Evolutionary conservation across 2,113 vertebrate genomes (phyloP).

Genomic region (Rostratula benghalensis): DNA sequence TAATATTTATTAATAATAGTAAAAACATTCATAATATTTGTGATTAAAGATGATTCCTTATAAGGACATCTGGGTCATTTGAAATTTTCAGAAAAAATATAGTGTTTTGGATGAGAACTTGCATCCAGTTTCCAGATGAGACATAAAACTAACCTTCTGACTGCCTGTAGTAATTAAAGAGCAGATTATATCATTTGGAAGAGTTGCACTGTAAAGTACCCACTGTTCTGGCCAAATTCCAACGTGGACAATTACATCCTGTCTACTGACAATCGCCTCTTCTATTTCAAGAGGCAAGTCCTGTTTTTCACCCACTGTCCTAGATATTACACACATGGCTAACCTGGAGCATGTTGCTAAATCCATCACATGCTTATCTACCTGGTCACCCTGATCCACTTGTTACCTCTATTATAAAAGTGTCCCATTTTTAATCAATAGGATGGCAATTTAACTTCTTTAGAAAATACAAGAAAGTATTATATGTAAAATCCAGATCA

Average conservation of each 20-base stretch:
- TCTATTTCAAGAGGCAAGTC: neutral
- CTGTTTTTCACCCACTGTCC: neutral
- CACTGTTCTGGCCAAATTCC: neutral
- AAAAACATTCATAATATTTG: neutral
- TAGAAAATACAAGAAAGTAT: neutral
- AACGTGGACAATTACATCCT: neutral
- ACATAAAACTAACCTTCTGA: neutral
- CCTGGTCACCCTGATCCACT: neutral
- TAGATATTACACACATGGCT: neutral
- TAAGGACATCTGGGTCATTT: neutral
- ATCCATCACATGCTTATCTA: slow-evolving; percentile 41
- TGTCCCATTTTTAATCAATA: neutral
- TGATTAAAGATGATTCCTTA: neutral
- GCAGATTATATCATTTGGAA: neutral
- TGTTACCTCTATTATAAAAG: neutral
- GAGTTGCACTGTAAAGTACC: neutral
- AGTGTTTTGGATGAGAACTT: neutral
- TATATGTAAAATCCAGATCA: neutral
- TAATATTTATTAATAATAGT: neutral
- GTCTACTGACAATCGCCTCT: neutral
- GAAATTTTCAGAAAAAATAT: neutral
- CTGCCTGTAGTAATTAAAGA: neutral
- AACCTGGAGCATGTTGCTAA: neutral
- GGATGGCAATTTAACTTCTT: neutral
- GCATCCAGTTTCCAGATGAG: neutral